phyloP scores from a whole-genome alignment of 2,797 vertebrate species.

The Pseudomugil tenellus region DNA sequence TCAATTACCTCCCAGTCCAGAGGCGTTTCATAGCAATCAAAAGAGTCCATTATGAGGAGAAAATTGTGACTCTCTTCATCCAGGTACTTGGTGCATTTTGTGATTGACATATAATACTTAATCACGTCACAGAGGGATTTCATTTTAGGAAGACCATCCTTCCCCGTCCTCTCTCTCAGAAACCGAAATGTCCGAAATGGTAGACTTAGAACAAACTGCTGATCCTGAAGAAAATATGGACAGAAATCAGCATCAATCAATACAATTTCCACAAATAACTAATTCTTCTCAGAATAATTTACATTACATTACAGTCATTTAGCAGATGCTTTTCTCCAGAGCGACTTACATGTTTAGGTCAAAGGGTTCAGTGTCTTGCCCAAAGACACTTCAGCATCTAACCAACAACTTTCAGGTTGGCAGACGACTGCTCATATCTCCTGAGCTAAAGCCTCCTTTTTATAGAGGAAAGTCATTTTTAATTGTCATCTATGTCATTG shows the following conservation, averaged over 20 bases:
- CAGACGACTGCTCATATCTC: no score
- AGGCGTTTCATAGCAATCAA: conserved; percentile 66
- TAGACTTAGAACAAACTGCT: conserved; percentile 80
- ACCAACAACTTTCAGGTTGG: no score
- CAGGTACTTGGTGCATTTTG: conserved; percentile 54
- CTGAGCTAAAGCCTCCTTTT: no score
- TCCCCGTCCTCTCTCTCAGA: conserved; percentile 37
- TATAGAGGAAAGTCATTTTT: neutral
- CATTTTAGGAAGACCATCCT: neutral
- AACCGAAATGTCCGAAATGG: conserved; percentile 60
- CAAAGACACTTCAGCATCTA: no score
- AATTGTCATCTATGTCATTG: neutral
- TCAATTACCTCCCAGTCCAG: conserved; percentile 75
- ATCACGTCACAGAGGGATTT: conserved; percentile 71
- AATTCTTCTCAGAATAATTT: neutral
- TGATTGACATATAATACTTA: conserved; percentile 44
- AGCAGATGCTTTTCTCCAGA: no score
- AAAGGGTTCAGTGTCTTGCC: no score
- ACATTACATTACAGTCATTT: no score
- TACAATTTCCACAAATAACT: neutral
- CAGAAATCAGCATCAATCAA: neutral
- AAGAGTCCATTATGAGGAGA: conserved; percentile 78
- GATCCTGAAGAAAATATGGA: conserved; percentile 59
- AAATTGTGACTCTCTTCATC: conserved; percentile 56
- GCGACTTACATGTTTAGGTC: no score